Conservation (phyloP, 2,888 invertebrate species). For the Anagyrus pseudococci region DNA sequence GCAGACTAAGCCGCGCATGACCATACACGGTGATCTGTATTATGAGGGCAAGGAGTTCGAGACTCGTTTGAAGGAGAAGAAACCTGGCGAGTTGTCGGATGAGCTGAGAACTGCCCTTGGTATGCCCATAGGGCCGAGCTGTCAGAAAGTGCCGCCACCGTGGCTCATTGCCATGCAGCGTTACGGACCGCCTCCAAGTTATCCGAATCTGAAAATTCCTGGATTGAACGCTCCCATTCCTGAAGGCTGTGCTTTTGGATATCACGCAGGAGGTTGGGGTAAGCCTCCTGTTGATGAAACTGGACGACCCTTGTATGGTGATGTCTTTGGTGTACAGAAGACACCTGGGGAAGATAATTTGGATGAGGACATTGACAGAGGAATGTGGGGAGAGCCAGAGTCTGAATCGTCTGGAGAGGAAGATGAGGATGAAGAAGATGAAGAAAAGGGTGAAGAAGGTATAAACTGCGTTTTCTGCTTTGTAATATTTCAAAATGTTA, state of each 20-base stretch:
- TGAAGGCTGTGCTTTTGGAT: constrained; percentile 96
- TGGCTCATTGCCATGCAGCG: constrained; percentile 98
- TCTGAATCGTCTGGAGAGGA: constrained; percentile 69
- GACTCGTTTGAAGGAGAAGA: constrained; percentile 95
- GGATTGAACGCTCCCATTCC: constrained; percentile 98
- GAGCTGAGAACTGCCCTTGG: constrained; percentile 95
- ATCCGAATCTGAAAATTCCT: constrained; percentile 97
- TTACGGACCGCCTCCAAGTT: constrained; percentile 98
- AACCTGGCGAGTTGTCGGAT: constrained; percentile 96
- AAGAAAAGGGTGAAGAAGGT: constrained; percentile 63
- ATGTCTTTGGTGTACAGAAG: constrained; percentile 90
- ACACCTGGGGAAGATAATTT: constrained; percentile 72
- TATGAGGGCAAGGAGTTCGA: constrained; percentile 99
- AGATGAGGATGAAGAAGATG: constrained; percentile 72
- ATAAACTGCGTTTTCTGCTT: constrained; percentile 38
- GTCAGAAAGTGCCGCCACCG: constrained; percentile 91
- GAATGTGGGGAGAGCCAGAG: constrained; percentile 92
- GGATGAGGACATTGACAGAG: constrained; percentile 90
- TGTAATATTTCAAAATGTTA: not conserved
- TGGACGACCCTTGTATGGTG: constrained; percentile 97
- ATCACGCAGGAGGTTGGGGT: constrained; percentile 99
- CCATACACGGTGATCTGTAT: constrained; percentile 97
- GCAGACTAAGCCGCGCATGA: constrained; percentile 99
- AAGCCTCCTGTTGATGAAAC: constrained; percentile 99
- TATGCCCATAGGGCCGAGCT: constrained; percentile 96